These are phyloP conservation scores for Oreochromis grahami DNA, from an alignment of 2,797 vertebrate species.

Conservation along the genomic window DNA sequence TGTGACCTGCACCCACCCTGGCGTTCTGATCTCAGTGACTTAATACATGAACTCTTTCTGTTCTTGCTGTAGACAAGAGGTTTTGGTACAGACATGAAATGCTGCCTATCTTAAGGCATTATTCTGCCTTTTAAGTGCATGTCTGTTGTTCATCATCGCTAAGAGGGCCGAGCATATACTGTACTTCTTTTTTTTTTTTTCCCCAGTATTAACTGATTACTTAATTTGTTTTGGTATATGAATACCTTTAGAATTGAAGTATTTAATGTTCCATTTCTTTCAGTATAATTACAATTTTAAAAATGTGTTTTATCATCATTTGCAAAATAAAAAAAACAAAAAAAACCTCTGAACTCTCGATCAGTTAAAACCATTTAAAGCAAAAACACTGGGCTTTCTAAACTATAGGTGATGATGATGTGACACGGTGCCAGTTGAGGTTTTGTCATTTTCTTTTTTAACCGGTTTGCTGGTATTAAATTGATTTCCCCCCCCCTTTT, in stretches of 20 bases:
- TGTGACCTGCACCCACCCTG: not conserved
- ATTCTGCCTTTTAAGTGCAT: not conserved
- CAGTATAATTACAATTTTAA: not conserved
- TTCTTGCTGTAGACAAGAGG: not conserved
- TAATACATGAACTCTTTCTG: not conserved
- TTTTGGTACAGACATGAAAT: not conserved
- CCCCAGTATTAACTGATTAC: not conserved
- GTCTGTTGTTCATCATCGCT: constrained; percentile 13
- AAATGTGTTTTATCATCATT: not conserved
- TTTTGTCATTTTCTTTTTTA: not conserved
- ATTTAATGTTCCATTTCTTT: not conserved
- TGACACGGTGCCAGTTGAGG: not conserved
- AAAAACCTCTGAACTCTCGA: accelerated
- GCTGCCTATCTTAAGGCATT: not conserved
- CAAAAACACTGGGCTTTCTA: not conserved
- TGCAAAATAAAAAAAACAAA: not conserved
- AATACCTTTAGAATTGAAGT: not conserved
- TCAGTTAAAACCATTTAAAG: not conserved
- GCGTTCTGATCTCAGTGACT: not conserved
- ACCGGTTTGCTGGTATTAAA: not conserved
- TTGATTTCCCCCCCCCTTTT: accelerated
- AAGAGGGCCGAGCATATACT: not conserved
- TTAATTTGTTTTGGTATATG: not conserved
- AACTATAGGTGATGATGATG: not conserved
- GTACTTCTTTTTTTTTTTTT: not conserved